phyloP scores from a whole-genome alignment of 1,140 invertebrate species.

The Lepidurus apus region DNA sequence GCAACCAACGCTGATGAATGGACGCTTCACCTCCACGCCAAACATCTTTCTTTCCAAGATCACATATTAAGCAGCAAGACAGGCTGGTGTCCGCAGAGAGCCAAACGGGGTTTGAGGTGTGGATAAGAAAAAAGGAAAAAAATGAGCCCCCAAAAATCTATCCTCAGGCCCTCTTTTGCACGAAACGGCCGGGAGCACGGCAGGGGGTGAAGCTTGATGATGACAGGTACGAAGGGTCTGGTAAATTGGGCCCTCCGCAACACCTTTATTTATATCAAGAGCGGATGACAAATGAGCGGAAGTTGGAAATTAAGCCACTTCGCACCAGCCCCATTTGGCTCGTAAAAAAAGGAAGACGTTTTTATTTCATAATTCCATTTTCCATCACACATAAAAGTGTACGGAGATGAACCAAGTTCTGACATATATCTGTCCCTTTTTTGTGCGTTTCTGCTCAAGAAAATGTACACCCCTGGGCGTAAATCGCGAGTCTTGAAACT shows the following conservation, averaged over 20 bases:
- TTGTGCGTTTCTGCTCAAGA: no score
- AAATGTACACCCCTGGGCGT: no score
- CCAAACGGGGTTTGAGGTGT: background rate
- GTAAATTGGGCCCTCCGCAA: conserved; percentile 20
- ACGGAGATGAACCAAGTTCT: no score
- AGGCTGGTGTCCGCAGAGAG: background rate
- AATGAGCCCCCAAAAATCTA: background rate
- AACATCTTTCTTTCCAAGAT: background rate
- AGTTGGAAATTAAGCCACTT: conserved; percentile 22
- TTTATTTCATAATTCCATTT: no score
- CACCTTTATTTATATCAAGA: conserved; percentile 15
- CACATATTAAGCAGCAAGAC: background rate
- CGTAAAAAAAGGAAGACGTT: background rate
- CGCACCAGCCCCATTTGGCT: background rate
- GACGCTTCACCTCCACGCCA: conserved; percentile 4
- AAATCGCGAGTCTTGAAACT: no score
- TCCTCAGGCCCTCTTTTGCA: background rate
- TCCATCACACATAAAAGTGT: no score
- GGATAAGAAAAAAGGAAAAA: no score
- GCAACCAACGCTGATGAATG: conserved; percentile 17
- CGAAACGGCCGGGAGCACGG: background rate
- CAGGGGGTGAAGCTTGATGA: background rate
- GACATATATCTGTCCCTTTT: no score
- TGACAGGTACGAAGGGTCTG: background rate
- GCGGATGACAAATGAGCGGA: conserved; percentile 20